Base-by-base conservation (phyloP, 2,797 vertebrate genomes). In the Macroramphosus scolopax region DNA sequence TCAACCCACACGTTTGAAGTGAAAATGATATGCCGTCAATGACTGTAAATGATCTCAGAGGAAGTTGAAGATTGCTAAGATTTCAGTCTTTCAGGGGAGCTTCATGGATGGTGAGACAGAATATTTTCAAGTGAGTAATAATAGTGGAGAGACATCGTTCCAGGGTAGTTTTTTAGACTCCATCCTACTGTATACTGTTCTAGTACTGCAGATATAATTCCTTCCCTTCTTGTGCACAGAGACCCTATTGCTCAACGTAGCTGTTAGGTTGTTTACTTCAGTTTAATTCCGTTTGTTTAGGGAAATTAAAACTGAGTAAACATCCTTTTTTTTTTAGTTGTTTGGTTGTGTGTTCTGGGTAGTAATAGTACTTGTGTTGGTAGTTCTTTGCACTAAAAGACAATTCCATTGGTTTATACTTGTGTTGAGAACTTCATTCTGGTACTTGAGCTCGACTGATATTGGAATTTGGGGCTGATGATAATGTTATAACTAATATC, bases 111-210 rank as follows among this genome's bases (percentile, higher is more conserved):
- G 47, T 84, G 84, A 88, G 77, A 84, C 79, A 64, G 82, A 82
- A 63, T 86, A 84, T 86, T 88, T 88, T 61, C 86, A 89, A 83
- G 88, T 91, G 85, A 91, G 87, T 91, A 86, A 81, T 63, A 37
- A 33, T 5, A 3, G 36, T 55, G 16, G 42, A 57, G 48, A 51
- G 14, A 24, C 44, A 41, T 58, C 13, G 46, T 64, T 63, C 66
- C 48, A 29, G 47, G 46, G 43, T 54, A 36, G 40, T 43, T 31
- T 72, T 52, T 65, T 81, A 81, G 76, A 63, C 4, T 50, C 59
- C 18, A 12, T 42, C 49, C 47, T 45, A 15, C 47, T 38, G 15
- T 53, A 33, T 37, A 32, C 31, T 36, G 34, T 63, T 28, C 16
- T 31, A 36, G 20, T 51, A 16, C 53, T 53, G 47, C 55, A 80